phyloP scores from a whole-genome alignment of 2,113 vertebrate genomes.

The Anoura caudifer region DNA sequence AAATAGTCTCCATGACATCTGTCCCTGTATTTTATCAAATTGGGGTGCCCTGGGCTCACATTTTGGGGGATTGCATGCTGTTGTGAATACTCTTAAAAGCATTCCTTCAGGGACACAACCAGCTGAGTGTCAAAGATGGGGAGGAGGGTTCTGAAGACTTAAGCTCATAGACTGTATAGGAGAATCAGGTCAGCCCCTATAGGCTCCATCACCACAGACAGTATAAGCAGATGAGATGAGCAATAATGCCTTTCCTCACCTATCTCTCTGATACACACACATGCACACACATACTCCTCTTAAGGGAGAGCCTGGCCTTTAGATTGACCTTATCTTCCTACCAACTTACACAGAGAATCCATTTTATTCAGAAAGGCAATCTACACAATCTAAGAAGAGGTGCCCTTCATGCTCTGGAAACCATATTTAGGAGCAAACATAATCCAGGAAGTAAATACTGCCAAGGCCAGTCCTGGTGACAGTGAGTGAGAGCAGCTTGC shows the following conservation, averaged over 20 bases:
- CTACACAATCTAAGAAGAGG: slow-evolving; percentile 40
- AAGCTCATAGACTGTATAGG: background rate
- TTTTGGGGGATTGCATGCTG: background rate
- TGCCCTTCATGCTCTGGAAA: slow-evolving; percentile 68
- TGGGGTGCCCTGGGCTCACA: background rate
- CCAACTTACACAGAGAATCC: slow-evolving; percentile 60
- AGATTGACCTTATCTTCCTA: slow-evolving; percentile 22
- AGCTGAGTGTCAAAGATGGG: background rate
- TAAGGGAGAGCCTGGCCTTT: slow-evolving; percentile 13
- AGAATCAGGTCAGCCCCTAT: background rate
- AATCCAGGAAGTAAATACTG: slow-evolving; percentile 53
- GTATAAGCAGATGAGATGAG: background rate
- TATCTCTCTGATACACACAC: no score
- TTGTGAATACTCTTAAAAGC: slow-evolving; percentile 15
- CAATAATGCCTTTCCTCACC: background rate
- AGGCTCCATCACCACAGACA: background rate
- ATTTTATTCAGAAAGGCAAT: slow-evolving; percentile 74
- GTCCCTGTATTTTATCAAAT: background rate
- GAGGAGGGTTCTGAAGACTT: background rate
- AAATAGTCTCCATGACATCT: background rate
- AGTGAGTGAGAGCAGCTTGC: slow-evolving; percentile 57
- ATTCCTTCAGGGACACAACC: background rate
- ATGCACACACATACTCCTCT: background rate
- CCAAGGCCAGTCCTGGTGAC: slow-evolving; percentile 40
- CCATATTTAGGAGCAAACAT: slow-evolving; percentile 54